Conservation (phyloP, 2,113 vertebrate species). For the Falco punctatus region DNA sequence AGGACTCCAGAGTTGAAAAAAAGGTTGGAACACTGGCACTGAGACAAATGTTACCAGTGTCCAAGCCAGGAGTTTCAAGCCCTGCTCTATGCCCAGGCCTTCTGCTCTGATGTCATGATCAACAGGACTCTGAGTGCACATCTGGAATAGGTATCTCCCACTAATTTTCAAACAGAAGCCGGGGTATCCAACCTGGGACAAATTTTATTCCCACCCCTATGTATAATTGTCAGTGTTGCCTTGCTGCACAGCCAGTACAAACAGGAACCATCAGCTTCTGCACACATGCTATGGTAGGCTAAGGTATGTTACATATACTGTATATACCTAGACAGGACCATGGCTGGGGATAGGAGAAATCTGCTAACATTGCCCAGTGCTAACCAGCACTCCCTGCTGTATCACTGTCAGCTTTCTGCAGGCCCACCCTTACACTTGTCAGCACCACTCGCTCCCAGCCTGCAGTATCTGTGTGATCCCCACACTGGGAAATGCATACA, state of each 20-base stretch:
- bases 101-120: not conserved
- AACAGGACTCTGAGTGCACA: not conserved
- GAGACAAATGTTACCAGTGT: not conserved
- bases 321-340: not conserved
- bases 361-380: not conserved
- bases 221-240: not conserved
- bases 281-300: not conserved
- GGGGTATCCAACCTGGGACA: not conserved
- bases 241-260: not conserved
- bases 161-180: not conserved
- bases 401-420: not conserved
- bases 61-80: not conserved
- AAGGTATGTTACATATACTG: not conserved
- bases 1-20: not conserved
- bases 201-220: not conserved
- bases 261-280: not conserved
- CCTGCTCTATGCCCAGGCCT: not conserved
- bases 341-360: not conserved
- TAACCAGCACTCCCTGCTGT: not conserved
- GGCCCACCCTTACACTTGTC: not conserved
- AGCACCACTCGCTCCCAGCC: fast-evolving
- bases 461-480: not conserved
- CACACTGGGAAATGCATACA: not conserved
- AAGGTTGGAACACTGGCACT: not conserved
- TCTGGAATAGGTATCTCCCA: not conserved